These are phyloP conservation scores for Dermochelys coriacea DNA, from an alignment of 2,797 vertebrate genomes.

Conservation along the genomic window DNA sequence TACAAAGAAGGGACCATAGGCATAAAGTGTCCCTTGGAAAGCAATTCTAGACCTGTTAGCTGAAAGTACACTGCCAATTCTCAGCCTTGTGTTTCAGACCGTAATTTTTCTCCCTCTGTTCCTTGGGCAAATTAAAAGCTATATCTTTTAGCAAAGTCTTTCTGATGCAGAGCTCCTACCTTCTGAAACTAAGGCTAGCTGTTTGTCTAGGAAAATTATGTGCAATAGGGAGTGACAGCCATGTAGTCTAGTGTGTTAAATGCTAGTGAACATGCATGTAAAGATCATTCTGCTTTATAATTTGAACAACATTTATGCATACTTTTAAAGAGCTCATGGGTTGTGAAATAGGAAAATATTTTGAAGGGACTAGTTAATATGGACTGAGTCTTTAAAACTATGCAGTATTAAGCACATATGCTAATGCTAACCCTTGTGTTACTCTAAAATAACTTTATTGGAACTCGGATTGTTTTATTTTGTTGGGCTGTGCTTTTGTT, in stretches of 20 bases:
- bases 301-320: constrained; percentile 44
- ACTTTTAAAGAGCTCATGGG: constrained; percentile 32
- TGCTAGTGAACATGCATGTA: constrained; percentile 62
- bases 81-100: constrained; percentile 65
- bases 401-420: constrained; percentile 29
- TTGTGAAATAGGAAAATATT: constrained; percentile 55
- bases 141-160: constrained; percentile 77
- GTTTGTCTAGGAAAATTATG: constrained; percentile 64
- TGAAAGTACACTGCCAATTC: constrained; percentile 69
- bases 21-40: constrained; percentile 39
- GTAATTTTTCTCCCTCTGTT: constrained; percentile 74
- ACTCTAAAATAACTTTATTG: neutral
- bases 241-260: constrained; percentile 57
- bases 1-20: constrained; percentile 42
- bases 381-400: constrained; percentile 21
- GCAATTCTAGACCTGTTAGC: constrained; percentile 64
- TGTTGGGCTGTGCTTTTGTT: neutral
- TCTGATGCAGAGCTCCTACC: constrained; percentile 74
- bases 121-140: constrained; percentile 80
- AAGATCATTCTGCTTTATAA: constrained; percentile 56
- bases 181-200: constrained; percentile 71
- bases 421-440: constrained; percentile 14
- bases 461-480: neutral
- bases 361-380: neutral
- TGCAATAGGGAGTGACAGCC: constrained; percentile 66